phyloP scores from a whole-genome alignment of 2,888 invertebrate genomes.

The Chirona hameri region DNA sequence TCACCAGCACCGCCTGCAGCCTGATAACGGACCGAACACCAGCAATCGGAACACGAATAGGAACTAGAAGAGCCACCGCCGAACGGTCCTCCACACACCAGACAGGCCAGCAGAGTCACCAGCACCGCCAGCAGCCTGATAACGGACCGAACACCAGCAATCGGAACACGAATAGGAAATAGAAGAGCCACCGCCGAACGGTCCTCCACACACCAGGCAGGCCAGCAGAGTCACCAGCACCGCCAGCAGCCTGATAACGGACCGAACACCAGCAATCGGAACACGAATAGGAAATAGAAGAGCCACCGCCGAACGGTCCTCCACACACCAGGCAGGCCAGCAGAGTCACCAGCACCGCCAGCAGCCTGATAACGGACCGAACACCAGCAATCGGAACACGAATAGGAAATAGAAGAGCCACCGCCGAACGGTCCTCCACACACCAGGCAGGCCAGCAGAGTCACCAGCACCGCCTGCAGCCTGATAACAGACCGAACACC shows the following conservation, averaged over 20 bases:
- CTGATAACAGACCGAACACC: neutral
- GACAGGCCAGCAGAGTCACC: neutral
- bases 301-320: neutral
- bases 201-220: neutral
- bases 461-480: neutral
- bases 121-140: neutral
- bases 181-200: neutral
- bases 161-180: no score
- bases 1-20: slow-evolving; percentile 8
- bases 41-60: neutral
- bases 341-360: neutral
- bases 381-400: neutral
- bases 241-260: neutral
- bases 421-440: neutral
- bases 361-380: neutral
- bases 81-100: neutral
- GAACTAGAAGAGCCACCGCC: no score
- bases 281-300: no score
- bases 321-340: neutral
- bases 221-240: neutral
- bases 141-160: neutral
- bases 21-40: neutral
- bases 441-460: neutral
- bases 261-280: neutral
- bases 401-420: no score